These are phyloP conservation scores for Condylura cristata DNA, from an alignment of 2,113 vertebrate genomes.

Conservation along the genomic window DNA sequence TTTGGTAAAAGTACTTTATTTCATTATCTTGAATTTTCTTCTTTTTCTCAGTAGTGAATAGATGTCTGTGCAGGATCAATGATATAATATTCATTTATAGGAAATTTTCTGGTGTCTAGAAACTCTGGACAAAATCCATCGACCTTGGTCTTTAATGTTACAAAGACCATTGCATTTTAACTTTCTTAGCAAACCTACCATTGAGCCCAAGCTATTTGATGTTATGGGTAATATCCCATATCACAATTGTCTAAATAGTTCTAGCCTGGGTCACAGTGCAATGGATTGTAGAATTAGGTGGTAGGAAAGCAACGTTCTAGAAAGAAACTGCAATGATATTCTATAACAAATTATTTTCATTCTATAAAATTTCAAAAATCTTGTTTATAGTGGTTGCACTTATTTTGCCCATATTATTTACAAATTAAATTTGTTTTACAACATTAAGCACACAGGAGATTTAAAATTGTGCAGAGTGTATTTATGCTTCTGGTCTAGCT, in stretches of 20 bases:
- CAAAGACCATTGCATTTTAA: conserved; percentile 9
- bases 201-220: background rate
- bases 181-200: conserved; percentile 36
- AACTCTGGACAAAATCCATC: conserved; percentile 23
- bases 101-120: conserved; percentile 15
- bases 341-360: background rate
- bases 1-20: background rate
- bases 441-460: background rate
- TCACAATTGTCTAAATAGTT: background rate
- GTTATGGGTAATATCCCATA: background rate
- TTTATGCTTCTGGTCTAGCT: background rate
- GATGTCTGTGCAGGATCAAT: background rate
- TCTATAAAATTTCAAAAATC: background rate
- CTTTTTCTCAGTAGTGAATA: background rate
- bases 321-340: background rate
- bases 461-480: background rate
- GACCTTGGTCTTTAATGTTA: conserved; percentile 38
- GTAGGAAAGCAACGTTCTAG: background rate
- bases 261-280: background rate
- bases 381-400: background rate
- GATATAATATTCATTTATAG: conserved; percentile 52
- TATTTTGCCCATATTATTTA: background rate
- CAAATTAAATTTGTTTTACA: background rate
- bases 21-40: background rate
- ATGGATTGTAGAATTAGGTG: background rate